Evolutionary conservation across 2,888 invertebrate species (phyloP).

Genomic region (Epinotia ramella): DNA sequence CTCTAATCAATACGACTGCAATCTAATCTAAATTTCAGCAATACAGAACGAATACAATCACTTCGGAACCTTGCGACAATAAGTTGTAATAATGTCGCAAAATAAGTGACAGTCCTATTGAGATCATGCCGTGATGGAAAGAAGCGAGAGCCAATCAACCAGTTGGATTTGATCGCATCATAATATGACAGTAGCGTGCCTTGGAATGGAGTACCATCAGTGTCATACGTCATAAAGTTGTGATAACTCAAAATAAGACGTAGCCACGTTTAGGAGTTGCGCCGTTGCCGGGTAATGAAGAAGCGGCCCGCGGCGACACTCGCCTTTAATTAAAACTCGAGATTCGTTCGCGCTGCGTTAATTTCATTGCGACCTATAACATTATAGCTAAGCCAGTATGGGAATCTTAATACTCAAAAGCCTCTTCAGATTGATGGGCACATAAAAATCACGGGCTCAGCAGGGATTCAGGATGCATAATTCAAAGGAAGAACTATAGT

Average conservation of each 20-base stretch:
- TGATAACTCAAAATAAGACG: constrained; percentile 28
- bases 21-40: not conserved
- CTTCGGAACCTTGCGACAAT: not conserved
- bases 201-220: not conserved
- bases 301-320: constrained; percentile 53
- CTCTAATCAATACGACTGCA: not conserved
- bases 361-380: constrained; percentile 42
- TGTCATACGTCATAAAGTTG: not conserved
- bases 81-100: not conserved
- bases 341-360: constrained; percentile 62
- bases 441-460: not conserved
- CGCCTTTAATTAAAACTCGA: constrained; percentile 75
- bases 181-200: not conserved
- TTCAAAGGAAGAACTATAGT: too few relatives aligned
- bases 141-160: not conserved
- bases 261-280: constrained; percentile 23
- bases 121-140: not conserved
- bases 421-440: not conserved
- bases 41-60: not conserved
- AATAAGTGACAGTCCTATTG: constrained; percentile 11
- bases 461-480: not conserved
- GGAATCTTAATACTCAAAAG: not conserved
- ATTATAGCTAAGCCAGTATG: constrained; percentile 13
- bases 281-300: constrained; percentile 38
- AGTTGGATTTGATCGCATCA: not conserved